Base-by-base conservation (phyloP, 1,140 invertebrate species). In the Mycetomoellerius zeteki region DNA sequence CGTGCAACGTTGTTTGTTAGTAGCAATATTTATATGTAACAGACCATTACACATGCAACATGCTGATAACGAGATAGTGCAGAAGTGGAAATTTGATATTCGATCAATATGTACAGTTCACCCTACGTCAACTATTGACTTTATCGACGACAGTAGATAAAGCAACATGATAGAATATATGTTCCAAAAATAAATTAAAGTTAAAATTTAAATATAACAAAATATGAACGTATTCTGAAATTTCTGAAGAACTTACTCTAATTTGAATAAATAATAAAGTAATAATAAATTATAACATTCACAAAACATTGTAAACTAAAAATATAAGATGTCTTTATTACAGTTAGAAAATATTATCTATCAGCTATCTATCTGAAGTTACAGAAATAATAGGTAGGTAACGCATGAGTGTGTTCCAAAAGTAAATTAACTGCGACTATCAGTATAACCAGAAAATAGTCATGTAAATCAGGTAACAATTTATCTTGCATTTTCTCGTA, bases 401-500 rank as follows among this genome's bases (percentile, higher is more conserved):
- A 54, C 16, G 47, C n/a, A 19, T 12, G 50, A 56, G 47, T 7
- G 24, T 30, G 6, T 0, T 27, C 8, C 30, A 30, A 62, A 10
- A 43, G 52, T 58, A 72, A 69, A 84, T 84, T 84, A 84, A 37
- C 69, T 37, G 37, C 37, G 73, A 54, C 37, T 75, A 84, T 73
- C n/a, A 14, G 37, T 56, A 43, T 27, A 30, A 50, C 54, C 43
- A 43, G 69, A 75, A 84, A 84, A 75, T 50, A 84, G 80, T 33
- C 80, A 60, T 82, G 80, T 60, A 82, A 82, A 82, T 84, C 69
- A 84, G n/a, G 54, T 75, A 50, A 73, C 69, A 43, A 84, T 62
- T 84, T 60, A 84, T 21, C 69, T 33, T 30, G 80, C 54, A 54
- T 56, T 65, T 47, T 81, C 78, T 43, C 65, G 54, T 84, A 75